Percentiles rank a stretch among this genome's conserved stretches.
Conservation (phyloP, 2,797 vertebrate genomes). For the Synanceia verrucosa region DNA sequence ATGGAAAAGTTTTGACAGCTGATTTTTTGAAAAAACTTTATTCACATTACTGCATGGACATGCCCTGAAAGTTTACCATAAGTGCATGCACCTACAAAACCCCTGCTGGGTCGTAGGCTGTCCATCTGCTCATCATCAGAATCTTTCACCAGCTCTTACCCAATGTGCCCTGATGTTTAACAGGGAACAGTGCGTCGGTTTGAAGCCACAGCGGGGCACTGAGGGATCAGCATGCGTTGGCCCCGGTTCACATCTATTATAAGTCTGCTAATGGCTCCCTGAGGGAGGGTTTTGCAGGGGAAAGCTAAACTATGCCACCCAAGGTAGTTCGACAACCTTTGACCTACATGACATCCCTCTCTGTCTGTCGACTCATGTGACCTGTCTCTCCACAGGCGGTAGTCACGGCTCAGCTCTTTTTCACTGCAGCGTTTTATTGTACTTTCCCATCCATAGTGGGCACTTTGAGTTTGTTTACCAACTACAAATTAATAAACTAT, state of each 20-base stretch:
- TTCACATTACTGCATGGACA: background rate
- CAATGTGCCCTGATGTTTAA: constrained; percentile 31
- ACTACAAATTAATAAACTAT: constrained; percentile 35
- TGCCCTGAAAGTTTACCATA: constrained; percentile 6
- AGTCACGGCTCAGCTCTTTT: constrained; percentile 51
- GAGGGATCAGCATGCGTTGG: constrained; percentile 30
- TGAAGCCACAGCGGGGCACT: constrained; percentile 33
- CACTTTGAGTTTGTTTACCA: constrained; percentile 33
- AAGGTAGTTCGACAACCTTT: constrained; percentile 73
- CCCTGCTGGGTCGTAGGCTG: background rate
- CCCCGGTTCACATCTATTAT: constrained; percentile 67
- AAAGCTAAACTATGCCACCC: constrained; percentile 76
- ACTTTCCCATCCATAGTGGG: constrained; percentile 35
- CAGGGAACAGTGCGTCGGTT: constrained; percentile 36
- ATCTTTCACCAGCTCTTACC: constrained; percentile 42
- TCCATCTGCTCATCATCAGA: constrained; percentile 4
- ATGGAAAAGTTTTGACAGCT: background rate
- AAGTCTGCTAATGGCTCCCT: constrained; percentile 60
- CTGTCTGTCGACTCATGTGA: constrained; percentile 51
- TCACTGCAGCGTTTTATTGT: constrained; percentile 62
- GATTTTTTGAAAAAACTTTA: background rate
- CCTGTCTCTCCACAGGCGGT: constrained; percentile 43
- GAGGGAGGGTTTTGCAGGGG: constrained; percentile 48
- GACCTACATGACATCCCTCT: constrained; percentile 67
- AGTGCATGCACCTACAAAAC: background rate